A percentile compares a stretch with the other conserved stretches of the same genome.
Conservation (phyloP, 1,140 invertebrate species). For the Cydia splendana region DNA sequence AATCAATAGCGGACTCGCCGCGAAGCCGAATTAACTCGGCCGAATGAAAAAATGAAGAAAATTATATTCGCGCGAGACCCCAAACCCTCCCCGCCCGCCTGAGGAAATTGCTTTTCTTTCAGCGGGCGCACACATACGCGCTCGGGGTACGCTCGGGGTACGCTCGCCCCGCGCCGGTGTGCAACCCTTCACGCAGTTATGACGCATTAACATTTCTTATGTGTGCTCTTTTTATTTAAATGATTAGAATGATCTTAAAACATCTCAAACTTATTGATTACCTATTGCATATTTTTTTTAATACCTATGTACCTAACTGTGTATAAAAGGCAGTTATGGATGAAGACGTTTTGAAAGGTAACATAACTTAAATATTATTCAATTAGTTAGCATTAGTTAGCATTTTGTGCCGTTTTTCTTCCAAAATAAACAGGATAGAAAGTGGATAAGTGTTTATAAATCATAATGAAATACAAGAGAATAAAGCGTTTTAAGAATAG, state of each 20-base stretch:
- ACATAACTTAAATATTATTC: too few relatives aligned
- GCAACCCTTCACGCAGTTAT: slow-evolving; percentile 23
- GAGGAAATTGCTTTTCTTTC: slow-evolving; percentile 79
- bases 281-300: too few relatives aligned
- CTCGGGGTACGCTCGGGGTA: slow-evolving; percentile 37
- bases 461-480: too few relatives aligned
- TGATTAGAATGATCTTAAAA: background rate
- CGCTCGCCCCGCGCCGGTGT: slow-evolving; percentile 37
- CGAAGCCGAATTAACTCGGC: slow-evolving; percentile 77
- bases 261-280: background rate
- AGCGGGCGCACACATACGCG: slow-evolving; percentile 69
- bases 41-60: slow-evolving; percentile 80
- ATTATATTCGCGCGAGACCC: slow-evolving; percentile 78
- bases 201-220: background rate
- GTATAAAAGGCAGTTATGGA: too few relatives aligned
- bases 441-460: too few relatives aligned
- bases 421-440: too few relatives aligned
- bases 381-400: too few relatives aligned
- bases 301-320: too few relatives aligned
- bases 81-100: slow-evolving; percentile 52
- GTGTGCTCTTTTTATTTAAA: background rate
- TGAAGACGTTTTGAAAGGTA: too few relatives aligned
- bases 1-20: slow-evolving; percentile 78
- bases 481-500: too few relatives aligned
- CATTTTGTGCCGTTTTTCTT: too few relatives aligned